Conservation (phyloP, 2,888 invertebrate genomes). For the Zele albiditarsus region DNA sequence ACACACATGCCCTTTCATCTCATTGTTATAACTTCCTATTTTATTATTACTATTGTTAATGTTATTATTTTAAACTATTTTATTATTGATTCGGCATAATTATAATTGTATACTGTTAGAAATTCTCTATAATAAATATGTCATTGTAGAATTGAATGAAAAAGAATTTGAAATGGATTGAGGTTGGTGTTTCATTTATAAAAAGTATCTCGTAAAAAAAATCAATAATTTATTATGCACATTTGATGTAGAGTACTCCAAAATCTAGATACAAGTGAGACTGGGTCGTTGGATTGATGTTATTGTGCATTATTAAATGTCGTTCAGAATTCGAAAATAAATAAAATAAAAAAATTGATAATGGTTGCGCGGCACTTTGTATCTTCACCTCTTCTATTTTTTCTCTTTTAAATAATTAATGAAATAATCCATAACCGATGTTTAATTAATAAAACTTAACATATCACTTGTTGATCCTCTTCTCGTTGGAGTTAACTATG, state of each 20-base stretch:
- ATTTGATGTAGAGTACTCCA: constrained; percentile 35
- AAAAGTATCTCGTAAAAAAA: constrained; percentile 52
- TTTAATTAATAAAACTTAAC: constrained; percentile 1
- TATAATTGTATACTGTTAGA: constrained; percentile 43
- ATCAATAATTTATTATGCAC: constrained; percentile 62
- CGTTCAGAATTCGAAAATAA: neutral
- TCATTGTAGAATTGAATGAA: constrained; percentile 9
- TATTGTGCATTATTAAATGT: neutral
- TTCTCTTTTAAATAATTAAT: neutral
- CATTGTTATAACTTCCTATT: constrained; percentile 64
- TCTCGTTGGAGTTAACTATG: neutral
- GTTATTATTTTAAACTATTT: constrained; percentile 50
- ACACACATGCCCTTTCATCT: constrained; percentile 39
- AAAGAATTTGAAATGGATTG: neutral
- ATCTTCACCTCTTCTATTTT: neutral
- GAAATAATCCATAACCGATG: neutral
- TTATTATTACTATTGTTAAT: constrained; percentile 62
- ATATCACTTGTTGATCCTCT: constrained; percentile 11
- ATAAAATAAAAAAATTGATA: constrained; percentile 14
- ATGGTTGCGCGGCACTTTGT: neutral
- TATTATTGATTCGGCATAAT: constrained; percentile 57
- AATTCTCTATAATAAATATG: constrained; percentile 25
- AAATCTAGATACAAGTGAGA: constrained; percentile 15
- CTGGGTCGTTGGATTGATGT: neutral
- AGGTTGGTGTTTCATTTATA: constrained; percentile 3